These are phyloP conservation scores for Villa cingulata DNA, from an alignment of 2,888 invertebrate species.

Conservation along the genomic window DNA sequence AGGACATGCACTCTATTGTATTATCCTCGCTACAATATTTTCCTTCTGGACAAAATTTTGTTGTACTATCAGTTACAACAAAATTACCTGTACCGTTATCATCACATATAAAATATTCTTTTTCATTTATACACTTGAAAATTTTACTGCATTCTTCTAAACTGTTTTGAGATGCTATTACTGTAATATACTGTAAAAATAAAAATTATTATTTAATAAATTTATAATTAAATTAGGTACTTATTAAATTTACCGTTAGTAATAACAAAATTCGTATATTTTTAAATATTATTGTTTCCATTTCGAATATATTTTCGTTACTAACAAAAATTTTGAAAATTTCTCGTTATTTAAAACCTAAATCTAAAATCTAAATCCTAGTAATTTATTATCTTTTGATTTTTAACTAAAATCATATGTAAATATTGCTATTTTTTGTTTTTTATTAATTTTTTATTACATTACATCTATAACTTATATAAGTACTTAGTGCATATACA, in stretches of 20 bases:
- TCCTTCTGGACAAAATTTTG: conserved; percentile 34
- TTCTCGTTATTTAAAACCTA: too few relatives aligned
- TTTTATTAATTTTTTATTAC: too few relatives aligned
- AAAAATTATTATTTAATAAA: background rate
- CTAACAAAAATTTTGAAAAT: conserved; percentile 1
- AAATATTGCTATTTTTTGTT: too few relatives aligned
- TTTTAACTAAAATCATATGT: too few relatives aligned
- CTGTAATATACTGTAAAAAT: background rate
- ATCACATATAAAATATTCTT: conserved; percentile 41
- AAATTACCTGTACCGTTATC: conserved; percentile 37
- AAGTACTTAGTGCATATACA: too few relatives aligned
- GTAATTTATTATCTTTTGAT: too few relatives aligned
- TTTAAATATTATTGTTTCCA: conserved; percentile 7
- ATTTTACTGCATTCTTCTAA: conserved; percentile 35
- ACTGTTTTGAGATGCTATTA: conserved; percentile 2
- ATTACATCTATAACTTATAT: too few relatives aligned
- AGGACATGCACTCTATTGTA: too few relatives aligned
- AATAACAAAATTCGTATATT: conserved; percentile 6
- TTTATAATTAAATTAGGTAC: too few relatives aligned
- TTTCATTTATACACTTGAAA: conserved; percentile 38
- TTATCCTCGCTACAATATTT: conserved; percentile 33
- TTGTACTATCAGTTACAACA: conserved; percentile 34
- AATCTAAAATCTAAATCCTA: too few relatives aligned
- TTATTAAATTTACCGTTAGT: conserved; percentile 9
- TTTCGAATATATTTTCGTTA: conserved; percentile 15